These are phyloP conservation scores for Serranochromis macrocephalus DNA, from an alignment of 2,113 vertebrate species.

Conservation along the genomic window DNA sequence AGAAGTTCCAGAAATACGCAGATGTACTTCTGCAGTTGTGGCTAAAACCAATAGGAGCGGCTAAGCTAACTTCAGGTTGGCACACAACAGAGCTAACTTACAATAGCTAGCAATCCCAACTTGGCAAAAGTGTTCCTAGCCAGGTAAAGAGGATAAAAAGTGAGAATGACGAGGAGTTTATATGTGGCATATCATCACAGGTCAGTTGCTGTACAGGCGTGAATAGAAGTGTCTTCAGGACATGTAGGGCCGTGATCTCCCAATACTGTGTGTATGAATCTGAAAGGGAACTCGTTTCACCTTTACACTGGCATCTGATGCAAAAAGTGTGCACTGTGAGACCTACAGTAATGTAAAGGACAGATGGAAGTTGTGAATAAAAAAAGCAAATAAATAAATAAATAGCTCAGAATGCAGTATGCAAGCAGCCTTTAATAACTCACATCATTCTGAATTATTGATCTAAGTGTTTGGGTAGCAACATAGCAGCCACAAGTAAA, in stretches of 20 bases:
- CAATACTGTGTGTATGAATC: background rate
- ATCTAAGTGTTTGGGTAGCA: background rate
- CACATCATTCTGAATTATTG: background rate
- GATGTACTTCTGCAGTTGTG: background rate
- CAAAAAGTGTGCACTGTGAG: too few species aligned
- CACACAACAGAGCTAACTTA: background rate
- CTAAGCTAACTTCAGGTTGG: background rate
- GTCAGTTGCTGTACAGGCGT: background rate
- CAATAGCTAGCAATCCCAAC: background rate
- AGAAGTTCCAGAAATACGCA: too few species aligned
- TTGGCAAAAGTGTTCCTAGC: too few species aligned
- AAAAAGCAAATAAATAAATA: background rate
- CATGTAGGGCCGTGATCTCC: background rate
- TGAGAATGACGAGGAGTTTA: background rate
- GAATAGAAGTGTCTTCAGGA: background rate
- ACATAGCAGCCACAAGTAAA: background rate
- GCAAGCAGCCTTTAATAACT: rapidly evolving
- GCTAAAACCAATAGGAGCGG: background rate
- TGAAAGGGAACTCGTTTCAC: background rate
- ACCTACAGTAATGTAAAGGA: too few species aligned
- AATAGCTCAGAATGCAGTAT: background rate
- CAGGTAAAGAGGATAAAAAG: background rate
- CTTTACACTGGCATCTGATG: rapidly evolving
- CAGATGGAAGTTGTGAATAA: too few species aligned
- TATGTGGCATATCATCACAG: background rate